Conservation (phyloP, 2,888 invertebrate genomes). For the Crossocerus cetratus region DNA sequence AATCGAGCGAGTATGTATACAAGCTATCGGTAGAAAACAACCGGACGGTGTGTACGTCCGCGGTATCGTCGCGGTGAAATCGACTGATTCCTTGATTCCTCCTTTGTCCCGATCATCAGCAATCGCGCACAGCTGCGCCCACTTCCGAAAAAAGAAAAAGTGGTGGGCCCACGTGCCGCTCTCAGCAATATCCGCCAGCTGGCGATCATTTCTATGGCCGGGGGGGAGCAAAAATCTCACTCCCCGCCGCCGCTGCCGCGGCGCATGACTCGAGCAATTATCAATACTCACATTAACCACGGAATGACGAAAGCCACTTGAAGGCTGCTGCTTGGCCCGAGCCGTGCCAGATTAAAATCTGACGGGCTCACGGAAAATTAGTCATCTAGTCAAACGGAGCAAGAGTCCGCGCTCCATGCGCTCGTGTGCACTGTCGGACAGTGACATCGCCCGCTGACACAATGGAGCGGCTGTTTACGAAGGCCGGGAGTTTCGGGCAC, state of each 20-base stretch:
- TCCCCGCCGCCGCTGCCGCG: neutral
- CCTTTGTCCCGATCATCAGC: constrained; percentile 17
- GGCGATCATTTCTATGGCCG: constrained; percentile 3
- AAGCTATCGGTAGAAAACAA: constrained; percentile 20
- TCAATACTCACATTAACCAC: no score
- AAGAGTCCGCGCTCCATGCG: no score
- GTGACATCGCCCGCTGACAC: no score
- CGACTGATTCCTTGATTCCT: constrained; percentile 19
- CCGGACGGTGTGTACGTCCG: neutral
- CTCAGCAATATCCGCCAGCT: constrained; percentile 11
- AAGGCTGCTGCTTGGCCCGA: no score
- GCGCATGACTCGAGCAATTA: no score
- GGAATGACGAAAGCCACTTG: no score
- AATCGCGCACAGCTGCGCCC: constrained; percentile 36
- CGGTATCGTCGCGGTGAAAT: constrained; percentile 11
- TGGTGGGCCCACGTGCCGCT: neutral
- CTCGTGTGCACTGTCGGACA: no score
- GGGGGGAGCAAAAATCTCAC: neutral
- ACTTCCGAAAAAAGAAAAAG: constrained; percentile 7
- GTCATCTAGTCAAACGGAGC: no score
- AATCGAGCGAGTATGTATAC: neutral
- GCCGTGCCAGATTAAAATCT: no score
- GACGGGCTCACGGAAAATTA: no score
- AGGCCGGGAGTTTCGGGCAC: neutral
- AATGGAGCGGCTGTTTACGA: no score